Conservation (phyloP, 2,113 vertebrate species). For the Murina feae region DNA sequence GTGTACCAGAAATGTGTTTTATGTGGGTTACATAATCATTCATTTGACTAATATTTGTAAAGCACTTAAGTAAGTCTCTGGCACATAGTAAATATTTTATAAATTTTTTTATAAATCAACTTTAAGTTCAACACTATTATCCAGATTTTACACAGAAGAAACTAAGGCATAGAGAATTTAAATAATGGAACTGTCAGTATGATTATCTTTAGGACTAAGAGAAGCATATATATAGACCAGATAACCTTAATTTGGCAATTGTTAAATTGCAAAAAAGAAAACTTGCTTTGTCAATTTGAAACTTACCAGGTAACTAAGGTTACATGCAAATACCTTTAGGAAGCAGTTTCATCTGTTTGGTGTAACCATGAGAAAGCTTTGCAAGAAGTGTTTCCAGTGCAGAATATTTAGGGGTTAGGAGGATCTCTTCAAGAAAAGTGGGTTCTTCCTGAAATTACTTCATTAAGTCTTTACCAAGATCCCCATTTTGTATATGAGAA, state of each 20-base stretch:
- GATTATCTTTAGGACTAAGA: background rate
- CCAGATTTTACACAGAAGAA: slow-evolving; percentile 37
- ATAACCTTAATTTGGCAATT: slow-evolving; percentile 13
- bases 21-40: background rate
- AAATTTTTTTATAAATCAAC: slow-evolving; percentile 5
- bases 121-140: background rate
- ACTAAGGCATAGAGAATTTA: background rate
- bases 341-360: background rate
- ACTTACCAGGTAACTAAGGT: background rate
- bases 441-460: background rate
- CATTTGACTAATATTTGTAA: slow-evolving; percentile 21
- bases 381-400: background rate
- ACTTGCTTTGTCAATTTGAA: slow-evolving; percentile 22
- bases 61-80: background rate
- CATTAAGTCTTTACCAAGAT: background rate
- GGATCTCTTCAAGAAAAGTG: background rate
- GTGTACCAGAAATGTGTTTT: background rate
- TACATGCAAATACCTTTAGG: background rate
- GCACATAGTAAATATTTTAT: background rate
- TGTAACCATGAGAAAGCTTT: background rate
- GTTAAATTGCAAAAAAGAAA: slow-evolving; percentile 11
- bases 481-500: slow-evolving; percentile 5
- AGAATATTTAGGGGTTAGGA: background rate
- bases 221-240: background rate
- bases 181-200: background rate